Conservation (phyloP, 2,113 vertebrate genomes). For the Meleagris gallopavo region DNA sequence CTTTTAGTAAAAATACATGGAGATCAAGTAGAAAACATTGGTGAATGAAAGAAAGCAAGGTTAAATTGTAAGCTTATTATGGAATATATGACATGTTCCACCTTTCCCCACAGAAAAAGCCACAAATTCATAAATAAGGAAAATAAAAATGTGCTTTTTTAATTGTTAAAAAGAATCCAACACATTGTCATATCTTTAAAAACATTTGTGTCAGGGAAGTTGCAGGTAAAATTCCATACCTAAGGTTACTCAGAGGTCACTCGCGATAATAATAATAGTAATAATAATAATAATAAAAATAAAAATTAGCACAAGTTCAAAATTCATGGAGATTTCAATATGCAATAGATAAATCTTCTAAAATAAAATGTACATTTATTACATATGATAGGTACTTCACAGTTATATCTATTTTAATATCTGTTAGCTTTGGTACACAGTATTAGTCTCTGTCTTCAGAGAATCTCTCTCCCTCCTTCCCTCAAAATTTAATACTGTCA, state of each 20-base stretch:
- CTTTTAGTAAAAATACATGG: not conserved
- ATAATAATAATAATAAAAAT: not conserved
- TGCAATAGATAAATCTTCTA: not conserved
- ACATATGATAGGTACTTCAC: not conserved
- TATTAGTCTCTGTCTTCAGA: slow-evolving; percentile 4
- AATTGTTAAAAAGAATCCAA: not conserved
- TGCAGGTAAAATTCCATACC: not conserved
- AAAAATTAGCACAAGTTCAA: not conserved
- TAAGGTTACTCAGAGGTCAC: not conserved
- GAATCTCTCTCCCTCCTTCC: not conserved
- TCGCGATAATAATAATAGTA: not conserved
- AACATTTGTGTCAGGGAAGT: not conserved
- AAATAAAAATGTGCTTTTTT: not conserved
- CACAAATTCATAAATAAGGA: not conserved
- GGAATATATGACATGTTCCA: not conserved
- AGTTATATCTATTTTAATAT: slow-evolving; percentile 31
- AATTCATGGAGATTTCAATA: not conserved
- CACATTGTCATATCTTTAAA: not conserved
- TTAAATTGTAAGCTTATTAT: not conserved
- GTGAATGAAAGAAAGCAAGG: not conserved
- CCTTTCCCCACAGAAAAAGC: not conserved
- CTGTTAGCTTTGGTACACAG: not conserved
- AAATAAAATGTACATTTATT: not conserved
- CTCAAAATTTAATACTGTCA: not conserved
- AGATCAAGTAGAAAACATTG: not conserved